Evolutionary conservation across 2,888 invertebrate genomes (phyloP), one percentile per base, ranked within the genome.

Genomic region (Lacanobia wlatinum): DNA sequence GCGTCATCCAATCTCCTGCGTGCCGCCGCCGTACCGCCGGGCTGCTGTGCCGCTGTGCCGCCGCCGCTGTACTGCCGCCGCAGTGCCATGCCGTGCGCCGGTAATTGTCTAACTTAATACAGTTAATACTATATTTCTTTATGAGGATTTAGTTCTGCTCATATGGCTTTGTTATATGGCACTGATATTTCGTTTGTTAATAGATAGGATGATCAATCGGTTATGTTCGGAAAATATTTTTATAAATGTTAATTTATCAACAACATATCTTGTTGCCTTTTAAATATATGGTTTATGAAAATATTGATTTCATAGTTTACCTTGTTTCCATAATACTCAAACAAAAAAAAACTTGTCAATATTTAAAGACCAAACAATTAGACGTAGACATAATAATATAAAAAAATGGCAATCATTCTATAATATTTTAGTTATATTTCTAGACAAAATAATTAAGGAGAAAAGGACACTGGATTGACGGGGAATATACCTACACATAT

Each of bases 1-100:
- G 84, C 83, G 86, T 84, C 84, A 78, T 83, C 84, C 84, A 87
- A 87, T 87, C 85, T 86, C 83, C 70, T 82, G 70, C 70, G 64
- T 58, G 52, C 82, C 83, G 82, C 73, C 76, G 43, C 43, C 14
- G 64, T 58, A 43, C 81, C 83, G 83, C 73, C 76, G 80, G 74
- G 43, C 80, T 82, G 84, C 73, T 70, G 64, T 55, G 52, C 81
- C 83, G 83, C 73, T 75, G 80, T 76, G 43, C 80, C 82, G 83
- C 73, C 43, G 43, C 43, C 72, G 64, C n/a, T n/a, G n/a, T n/a
- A n/a, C n/a, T 55, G 52, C 82, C 83, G 83, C 73, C 77, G 79
- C 73, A 75, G 76, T 78, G 58, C 53, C 84, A 84, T 88, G 88
- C 87, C 87, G 83, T 53, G 69, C 69, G 70, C 72, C 85, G 73